Base-by-base conservation (phyloP, 1,140 invertebrate genomes). In the Cryptotermes secundus region DNA sequence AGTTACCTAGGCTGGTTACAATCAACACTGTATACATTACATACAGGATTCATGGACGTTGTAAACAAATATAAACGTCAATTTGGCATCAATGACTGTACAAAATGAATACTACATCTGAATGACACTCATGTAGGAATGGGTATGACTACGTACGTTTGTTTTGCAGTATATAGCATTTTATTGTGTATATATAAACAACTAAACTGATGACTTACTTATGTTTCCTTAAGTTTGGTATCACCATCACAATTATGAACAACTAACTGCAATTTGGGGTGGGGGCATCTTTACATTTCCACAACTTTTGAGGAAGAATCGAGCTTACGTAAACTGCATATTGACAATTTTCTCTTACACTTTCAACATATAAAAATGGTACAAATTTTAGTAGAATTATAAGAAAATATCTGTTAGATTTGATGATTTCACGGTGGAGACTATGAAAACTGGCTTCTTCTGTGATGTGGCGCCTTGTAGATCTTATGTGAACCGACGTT, bases 241-340 rank as follows among this genome's bases (percentile, higher is more conserved):
- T 72, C 59, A 72, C n/a, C 59, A 72, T 31, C 59, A 72, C 59
- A 72, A 72, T 72, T 72, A 72, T 72, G 59, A 72, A 72, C 59
- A 72, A 72, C 59, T 72, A 72, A 72, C 59, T 72, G 26, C n/a
- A 31, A 31, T 72, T 31, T 72, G 2, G 1, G 14, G 22, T 19
- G 53, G 53, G 53, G 53, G 53, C 3, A 31, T 72, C 26, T 26
- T 72, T 31, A 31, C 26, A n/a, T 9, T 72, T 72, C 59, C 59
- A 72, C 26, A 72, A 4, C n/a, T 31, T 31, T 72, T 72, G 59
- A 72, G 59, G 59, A 72, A 72, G 59, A 31, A 31, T 1, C n/a
- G 59, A 72, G 59, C 59, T 72, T 72, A 72, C 59, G 59, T 72
- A 72, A 72, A 72, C n/a, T 19, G 31, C 59, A 72, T n/a, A 72